Conservation (phyloP, 2,797 vertebrate genomes). For the Crax fasciolata region DNA sequence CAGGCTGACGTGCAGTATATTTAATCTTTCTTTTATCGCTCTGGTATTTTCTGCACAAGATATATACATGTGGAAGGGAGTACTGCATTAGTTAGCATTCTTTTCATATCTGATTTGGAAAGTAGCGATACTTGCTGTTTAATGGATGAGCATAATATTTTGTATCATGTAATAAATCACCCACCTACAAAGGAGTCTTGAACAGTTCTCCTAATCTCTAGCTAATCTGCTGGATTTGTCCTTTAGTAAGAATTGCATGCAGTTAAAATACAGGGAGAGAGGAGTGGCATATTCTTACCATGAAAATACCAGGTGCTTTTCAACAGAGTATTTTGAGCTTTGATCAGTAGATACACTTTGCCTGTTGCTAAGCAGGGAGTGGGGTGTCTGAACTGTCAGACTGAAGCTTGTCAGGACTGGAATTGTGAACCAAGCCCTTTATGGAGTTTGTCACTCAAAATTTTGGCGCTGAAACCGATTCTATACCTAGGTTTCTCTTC, state of each 20-base stretch:
- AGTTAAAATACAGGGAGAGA: conserved; percentile 60
- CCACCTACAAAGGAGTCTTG: conserved; percentile 77
- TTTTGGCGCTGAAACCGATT: conserved; percentile 78
- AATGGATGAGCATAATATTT: conserved; percentile 84
- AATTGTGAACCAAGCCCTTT: conserved; percentile 64
- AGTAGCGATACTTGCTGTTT: conserved; percentile 78
- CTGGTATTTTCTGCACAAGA: conserved; percentile 81
- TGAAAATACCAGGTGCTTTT: conserved; percentile 71
- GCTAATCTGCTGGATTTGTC: conserved; percentile 82
- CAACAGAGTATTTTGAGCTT: conserved; percentile 62
- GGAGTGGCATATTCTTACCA: conserved; percentile 21
- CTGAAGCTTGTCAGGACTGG: conserved; percentile 73
- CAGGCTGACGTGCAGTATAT: conserved; percentile 75
- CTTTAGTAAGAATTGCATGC: conserved; percentile 77
- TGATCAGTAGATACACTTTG: conserved; percentile 81
- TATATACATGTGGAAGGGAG: conserved; percentile 78
- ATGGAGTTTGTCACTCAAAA: conserved; percentile 64
- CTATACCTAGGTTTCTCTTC: conserved; percentile 75
- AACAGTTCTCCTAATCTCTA: conserved; percentile 74
- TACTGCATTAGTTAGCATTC: conserved; percentile 78
- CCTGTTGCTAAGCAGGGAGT: conserved; percentile 69
- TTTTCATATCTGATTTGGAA: conserved; percentile 81
- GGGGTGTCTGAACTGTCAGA: conserved; percentile 83
- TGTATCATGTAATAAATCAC: conserved; percentile 82
- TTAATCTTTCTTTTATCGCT: conserved; percentile 84